Evolutionary conservation across 2,888 invertebrate species (phyloP).

Genomic region (Pseudoips prasinana): DNA sequence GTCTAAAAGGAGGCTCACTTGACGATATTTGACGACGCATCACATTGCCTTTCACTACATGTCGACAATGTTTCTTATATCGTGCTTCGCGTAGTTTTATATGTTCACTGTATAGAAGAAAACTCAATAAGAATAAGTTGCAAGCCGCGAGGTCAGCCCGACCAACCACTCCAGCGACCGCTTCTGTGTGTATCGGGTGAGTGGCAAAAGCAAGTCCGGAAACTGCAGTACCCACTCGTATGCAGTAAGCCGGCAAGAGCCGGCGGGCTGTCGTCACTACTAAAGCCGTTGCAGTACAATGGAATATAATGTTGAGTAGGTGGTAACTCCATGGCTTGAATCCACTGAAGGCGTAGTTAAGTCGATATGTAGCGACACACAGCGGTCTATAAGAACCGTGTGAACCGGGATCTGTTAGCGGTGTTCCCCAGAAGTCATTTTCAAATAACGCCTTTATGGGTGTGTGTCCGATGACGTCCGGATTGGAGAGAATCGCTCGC

Average conservation of each 20-base stretch:
- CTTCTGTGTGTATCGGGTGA: constrained; percentile 98
- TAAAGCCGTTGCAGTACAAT: constrained; percentile 91
- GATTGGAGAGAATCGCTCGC: constrained; percentile 97
- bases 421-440: constrained; percentile 99
- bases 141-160: constrained; percentile 96
- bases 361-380: constrained; percentile 92
- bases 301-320: constrained; percentile 91
- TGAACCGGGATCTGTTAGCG: constrained; percentile 94
- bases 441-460: constrained; percentile 91
- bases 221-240: constrained; percentile 86
- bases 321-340: constrained; percentile 93
- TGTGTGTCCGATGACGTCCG: constrained; percentile 93
- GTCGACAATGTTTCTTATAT: constrained; percentile 61
- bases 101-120: constrained; percentile 92
- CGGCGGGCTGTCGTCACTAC: constrained; percentile 90
- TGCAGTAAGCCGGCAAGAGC: constrained; percentile 84
- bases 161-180: constrained; percentile 97
- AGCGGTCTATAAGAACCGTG: constrained; percentile 98
- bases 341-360: constrained; percentile 90
- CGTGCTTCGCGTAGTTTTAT: constrained; percentile 83
- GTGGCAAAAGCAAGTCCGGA: constrained; percentile 95
- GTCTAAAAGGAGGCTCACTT: constrained; percentile 61
- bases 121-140: constrained; percentile 93
- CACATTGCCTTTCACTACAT: constrained; percentile 52
- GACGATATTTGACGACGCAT: constrained; percentile 47